Base-by-base conservation (phyloP, 2,888 invertebrate species). In the Lysandra coridon region DNA sequence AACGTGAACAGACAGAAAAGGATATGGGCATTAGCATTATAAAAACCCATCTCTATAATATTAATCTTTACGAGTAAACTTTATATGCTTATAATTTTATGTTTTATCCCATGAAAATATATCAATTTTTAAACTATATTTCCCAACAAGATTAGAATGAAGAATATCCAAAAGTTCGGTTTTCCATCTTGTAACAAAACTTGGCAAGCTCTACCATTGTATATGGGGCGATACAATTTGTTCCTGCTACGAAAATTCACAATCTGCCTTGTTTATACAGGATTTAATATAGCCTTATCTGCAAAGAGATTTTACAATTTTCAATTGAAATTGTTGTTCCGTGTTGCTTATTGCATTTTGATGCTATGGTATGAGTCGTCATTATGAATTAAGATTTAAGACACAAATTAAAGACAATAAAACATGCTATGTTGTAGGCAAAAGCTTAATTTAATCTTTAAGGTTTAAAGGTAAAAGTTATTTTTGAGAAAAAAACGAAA, bases 161-260 rank as follows among this genome's bases (percentile, higher is more conserved):
- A 30, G 62, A 30, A 64, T 64, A 69, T 12, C 33, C 14, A 37
- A 69, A 69, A 37, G 69, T 37, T 69, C 14, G 14, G 14, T 37
- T 30, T 57, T 76, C 49, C 23, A 57, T 57, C 49, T 23, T 76
- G 33, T 7, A 49, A 76, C 49, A 53, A 17, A 57, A 76, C 76
- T 76, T 76, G 76, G 76, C 76, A 76, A 76, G 33, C 53, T 76
- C 53, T 75, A 23, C 3, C 49, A 10, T 44, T 12, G n/a, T 49
- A 53, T 53, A 49, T 75, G 14, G 76, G 76, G 53, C 76, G 12
- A 53, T 30, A 53, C 57, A 33, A 76, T 76, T 30, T 57, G 6
- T 57, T 76, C 76, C 76, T 76, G 57, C 44, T 57, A 57, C 49
- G 33, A 69, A 69, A 69, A 69, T 69, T 33, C 12, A 17, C 14